Base-by-base conservation (phyloP, 2,113 vertebrate genomes). In the Ranitomeya variabilis region DNA sequence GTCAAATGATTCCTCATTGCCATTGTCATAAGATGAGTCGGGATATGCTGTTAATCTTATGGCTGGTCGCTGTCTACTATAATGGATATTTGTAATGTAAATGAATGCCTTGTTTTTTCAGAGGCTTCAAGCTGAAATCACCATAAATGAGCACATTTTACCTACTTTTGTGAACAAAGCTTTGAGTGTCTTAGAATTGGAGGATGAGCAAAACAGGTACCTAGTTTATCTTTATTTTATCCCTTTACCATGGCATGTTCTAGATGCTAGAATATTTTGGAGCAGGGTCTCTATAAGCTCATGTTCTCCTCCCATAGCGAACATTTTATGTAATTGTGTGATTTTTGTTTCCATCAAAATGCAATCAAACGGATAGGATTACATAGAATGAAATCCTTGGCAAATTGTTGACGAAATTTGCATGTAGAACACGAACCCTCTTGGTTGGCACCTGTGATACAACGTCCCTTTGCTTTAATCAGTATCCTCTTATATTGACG, bases 41-140 rank as follows among this genome's bases (percentile, higher is more conserved):
- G 37, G 37, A 45, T 45, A 4, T 45, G 5, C 37, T 45, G 3
- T 45, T 45, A 45, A 45, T 45, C 3, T 45, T 45, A 45, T 45
- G 37, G 37, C 37, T 45, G 37, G 37, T 45, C 37, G 5, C 66
- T 23, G 66, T 23, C n/a, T 21, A 7, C 62, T 64, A 21, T 23
- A 67, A 7, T 67, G 13, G 21, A 67, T n/a, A 9, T 67, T 67
- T 67, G 64, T 67, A 9, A n/a, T 71, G 31, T 51, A 9, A 51
- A 76, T 76, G 45, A 45, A 2, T 45, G 37, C 37, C 18, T 82
- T 91, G 64, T 0, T 74, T 90, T 91, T 90, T 81, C 93, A 99
- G 98, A 91, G 94, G 89, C 95, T 99, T 90, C 97, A 97, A 94
- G 95, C 95, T 0, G 97, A 99, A 92, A 92, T 97, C 77, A 96